Evolutionary conservation across 2,113 vertebrate genomes (phyloP), one percentile per base, ranked within the genome.

Genomic region (Takifugu flavidus): DNA sequence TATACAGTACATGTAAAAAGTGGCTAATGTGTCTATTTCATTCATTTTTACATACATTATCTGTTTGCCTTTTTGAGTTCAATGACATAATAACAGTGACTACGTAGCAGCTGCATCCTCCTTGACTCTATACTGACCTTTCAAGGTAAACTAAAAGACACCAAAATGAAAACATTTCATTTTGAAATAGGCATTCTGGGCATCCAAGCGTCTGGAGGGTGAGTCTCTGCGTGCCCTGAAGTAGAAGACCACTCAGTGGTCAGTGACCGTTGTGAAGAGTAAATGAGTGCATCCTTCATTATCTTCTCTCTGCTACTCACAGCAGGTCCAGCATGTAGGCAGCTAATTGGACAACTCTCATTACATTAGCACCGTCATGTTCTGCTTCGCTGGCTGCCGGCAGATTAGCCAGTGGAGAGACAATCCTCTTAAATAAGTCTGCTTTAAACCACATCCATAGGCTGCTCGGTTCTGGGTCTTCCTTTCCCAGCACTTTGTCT

Each of bases 381-480:
- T 89, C 83, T 85, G 89, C 90, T 90, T 90, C 2, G 90, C 85
- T 87, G 82, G 88, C 65, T 75, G 76, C 67, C 79, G 82, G 77
- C 54, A 81, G 89, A 92, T 92, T 90, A 92, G 80, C 77, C 55
- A 76, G 87, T 76, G 55, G 47, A 67, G 73, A 74, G 65, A 70
- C 78, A 91, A 92, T 92, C 91, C 89, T 89, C 87, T 92, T 93
- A 93, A 89, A 91, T 55, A 66, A 74, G 88, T 86, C 88, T 75
- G 70, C 59, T 39, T 82, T 87, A 91, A 90, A 83, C 89, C 81
- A 66, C 66, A 66, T 65, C 49, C 72, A 87, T 79, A 84, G 72
- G 70, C 78, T 74, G 70, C 64, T 50, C 62, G 72, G 53, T 55
- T 75, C 56, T 58, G 34, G 25, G 45, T 49, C 53, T 43, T 46